Percentiles rank a stretch among this genome's conserved stretches.
Evolutionary conservation across 2,888 invertebrate species (phyloP).

Genomic region (Dicranocentrus wangi): DNA sequence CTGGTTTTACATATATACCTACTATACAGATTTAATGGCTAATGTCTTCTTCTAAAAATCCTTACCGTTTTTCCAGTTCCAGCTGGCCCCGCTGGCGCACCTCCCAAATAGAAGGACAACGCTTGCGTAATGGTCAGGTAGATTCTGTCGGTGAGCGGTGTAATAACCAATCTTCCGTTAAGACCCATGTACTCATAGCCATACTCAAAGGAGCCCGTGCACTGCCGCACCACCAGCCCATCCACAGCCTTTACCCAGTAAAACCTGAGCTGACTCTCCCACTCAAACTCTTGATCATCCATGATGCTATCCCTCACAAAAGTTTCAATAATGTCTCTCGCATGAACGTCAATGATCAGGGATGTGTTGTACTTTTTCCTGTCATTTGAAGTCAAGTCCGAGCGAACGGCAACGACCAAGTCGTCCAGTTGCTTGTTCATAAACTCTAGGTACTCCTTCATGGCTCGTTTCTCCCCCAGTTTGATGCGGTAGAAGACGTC

Average conservation of each 20-base stretch:
- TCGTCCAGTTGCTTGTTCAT: constrained; percentile 89
- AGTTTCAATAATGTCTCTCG: constrained; percentile 82
- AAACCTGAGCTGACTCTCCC: constrained; percentile 94
- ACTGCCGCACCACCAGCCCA: constrained; percentile 87
- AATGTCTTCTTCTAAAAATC: too few relatives aligned
- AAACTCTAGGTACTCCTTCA: constrained; percentile 89
- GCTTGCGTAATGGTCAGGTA: constrained; percentile 95
- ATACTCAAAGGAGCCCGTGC: constrained; percentile 89
- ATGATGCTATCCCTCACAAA: constrained; percentile 88
- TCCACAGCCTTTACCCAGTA: constrained; percentile 91
- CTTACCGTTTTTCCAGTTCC: constrained; percentile 80
- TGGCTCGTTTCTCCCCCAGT: constrained; percentile 85
- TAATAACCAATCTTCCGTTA: constrained; percentile 40
- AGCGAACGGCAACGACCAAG: constrained; percentile 83
- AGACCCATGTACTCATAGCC: constrained; percentile 96
- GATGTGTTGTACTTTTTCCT: constrained; percentile 90
- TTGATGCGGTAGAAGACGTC: constrained; percentile 81
- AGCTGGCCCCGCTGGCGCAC: constrained; percentile 87
- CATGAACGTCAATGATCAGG: constrained; percentile 92
- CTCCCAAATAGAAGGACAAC: constrained; percentile 91
- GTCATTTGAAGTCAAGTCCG: constrained; percentile 85
- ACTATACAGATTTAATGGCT: too few relatives aligned
- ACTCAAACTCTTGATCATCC: constrained; percentile 89
- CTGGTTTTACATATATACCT: too few relatives aligned
- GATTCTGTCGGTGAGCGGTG: constrained; percentile 86